These are phyloP conservation scores for Galemys pyrenaicus DNA, from an alignment of 2,113 vertebrate species.

Conservation along the genomic window DNA sequence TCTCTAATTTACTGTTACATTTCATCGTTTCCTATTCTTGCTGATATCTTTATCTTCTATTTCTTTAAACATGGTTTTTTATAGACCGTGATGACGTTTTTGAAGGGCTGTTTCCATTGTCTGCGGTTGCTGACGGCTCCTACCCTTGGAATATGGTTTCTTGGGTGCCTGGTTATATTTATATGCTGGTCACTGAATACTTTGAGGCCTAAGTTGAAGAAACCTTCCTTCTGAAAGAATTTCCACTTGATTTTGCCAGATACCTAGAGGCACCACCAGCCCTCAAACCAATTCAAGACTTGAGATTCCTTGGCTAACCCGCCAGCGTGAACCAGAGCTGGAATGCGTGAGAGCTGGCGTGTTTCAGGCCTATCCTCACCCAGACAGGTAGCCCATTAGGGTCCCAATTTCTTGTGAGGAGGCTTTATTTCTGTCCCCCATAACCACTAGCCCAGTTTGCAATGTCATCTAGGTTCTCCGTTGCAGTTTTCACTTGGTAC, in stretches of 20 bases:
- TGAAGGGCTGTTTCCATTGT: neutral
- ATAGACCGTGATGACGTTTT: neutral
- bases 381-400: neutral
- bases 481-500: neutral
- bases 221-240: slow-evolving; percentile 48
- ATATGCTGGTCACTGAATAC: slow-evolving; percentile 28
- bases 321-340: neutral
- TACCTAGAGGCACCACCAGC: neutral
- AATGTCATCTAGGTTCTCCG: neutral
- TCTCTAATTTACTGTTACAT: slow-evolving; percentile 22
- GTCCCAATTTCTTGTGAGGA: neutral
- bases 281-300: neutral
- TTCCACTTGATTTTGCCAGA: slow-evolving; percentile 53
- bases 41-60: neutral
- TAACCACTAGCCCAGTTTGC: neutral
- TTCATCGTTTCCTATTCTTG: neutral
- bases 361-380: neutral
- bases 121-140: neutral
- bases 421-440: neutral
- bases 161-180: slow-evolving; percentile 39
- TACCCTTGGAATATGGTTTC: neutral
- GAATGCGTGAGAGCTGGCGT: neutral
- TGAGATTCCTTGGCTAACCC: neutral
- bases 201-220: neutral
- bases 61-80: slow-evolving; percentile 1